Base-by-base conservation (phyloP, 1,140 invertebrate species). In the Leptoteleia sp. region DNA sequence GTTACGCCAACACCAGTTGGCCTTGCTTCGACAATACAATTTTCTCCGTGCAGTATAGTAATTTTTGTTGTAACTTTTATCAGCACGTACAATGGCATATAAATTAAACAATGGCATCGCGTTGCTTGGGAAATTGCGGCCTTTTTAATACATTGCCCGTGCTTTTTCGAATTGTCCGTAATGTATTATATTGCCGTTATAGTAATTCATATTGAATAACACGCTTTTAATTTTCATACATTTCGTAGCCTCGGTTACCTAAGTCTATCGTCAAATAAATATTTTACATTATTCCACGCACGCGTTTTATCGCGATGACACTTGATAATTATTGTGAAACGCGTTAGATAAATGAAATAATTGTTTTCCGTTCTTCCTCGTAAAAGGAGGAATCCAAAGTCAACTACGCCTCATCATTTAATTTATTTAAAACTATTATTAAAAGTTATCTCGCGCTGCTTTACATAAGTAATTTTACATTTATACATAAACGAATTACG, bases 381-480 rank as follows among this genome's bases (percentile, higher is more conserved):
- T 17, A 31, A 33, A 48, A 48, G 16, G 16, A 15, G 9, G 17
- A 48, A 33, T 16, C 9, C 11, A 22, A 6, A 2, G 35, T 2
- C 15, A 17, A 15, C 19, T 19, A 12, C 16, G 9, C 33, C 16
- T 25, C 16, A 29, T 35, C 1, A 35, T 35, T 52, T 11, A 55
- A 55, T 42, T 42, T 55, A 42, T 55, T 40, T 40, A 11, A 42
- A 55, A 55, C 37, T 38, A 13, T 55, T 25, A 42, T 54, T 54
- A 27, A 38, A 22, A 54, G 4, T 40, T 54, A 38, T 54, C 50
- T 12, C 9, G 1, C 16, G 16, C 35, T 17, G 15, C 19, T 35
- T 52, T 52, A 35, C 47, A 35, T 52, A 52, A 35, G 9, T 52
- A 54, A 54, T 54, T 27, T 38, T 19, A 37, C 7, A 37, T 37